A percentile compares a stretch with the other conserved stretches of the same genome.
Evolutionary conservation across 2,888 invertebrate species (phyloP).

Genomic region (Microchrysa polita): DNA sequence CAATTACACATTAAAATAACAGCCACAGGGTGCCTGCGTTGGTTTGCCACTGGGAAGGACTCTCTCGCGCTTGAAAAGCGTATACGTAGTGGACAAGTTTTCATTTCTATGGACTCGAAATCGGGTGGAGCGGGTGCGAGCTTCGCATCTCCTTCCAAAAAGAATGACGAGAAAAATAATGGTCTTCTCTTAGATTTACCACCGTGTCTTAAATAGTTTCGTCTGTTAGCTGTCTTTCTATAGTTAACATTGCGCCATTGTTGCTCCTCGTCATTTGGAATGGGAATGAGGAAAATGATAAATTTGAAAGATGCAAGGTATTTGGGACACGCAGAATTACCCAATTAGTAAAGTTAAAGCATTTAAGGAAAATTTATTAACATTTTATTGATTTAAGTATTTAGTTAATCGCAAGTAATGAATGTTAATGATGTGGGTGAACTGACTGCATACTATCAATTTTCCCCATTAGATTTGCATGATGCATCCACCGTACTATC

Average conservation of each 20-base stretch:
- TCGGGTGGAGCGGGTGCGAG: not conserved
- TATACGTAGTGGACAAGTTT: conserved; percentile 5
- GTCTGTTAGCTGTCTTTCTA: conserved; percentile 5
- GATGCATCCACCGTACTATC: no score
- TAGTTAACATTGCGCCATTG: conserved; percentile 8
- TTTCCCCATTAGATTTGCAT: no score
- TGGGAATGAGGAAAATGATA: conserved; percentile 36
- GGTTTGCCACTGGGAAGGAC: conserved; percentile 16
- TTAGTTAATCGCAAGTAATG: no score
- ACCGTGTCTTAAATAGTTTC: conserved; percentile 31
- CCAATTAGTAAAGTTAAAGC: not conserved
- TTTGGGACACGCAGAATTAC: not conserved
- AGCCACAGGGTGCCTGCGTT: conserved; percentile 35
- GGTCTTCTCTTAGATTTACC: conserved; percentile 12
- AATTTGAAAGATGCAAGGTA: conserved; percentile 12
- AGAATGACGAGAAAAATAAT: conserved; percentile 19
- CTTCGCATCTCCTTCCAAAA: not conserved
- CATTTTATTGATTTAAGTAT: no score
- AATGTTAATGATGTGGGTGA: no score
- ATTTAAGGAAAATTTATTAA: not conserved
- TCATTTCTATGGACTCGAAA: not conserved
- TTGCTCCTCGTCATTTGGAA: conserved; percentile 17
- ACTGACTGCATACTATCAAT: no score
- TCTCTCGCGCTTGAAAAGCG: not conserved
- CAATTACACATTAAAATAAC: conserved; percentile 46